A percentile compares a stretch with the other conserved stretches of the same genome.
Conservation (phyloP, 2,797 vertebrate species). For the Molossus alvarezi region DNA sequence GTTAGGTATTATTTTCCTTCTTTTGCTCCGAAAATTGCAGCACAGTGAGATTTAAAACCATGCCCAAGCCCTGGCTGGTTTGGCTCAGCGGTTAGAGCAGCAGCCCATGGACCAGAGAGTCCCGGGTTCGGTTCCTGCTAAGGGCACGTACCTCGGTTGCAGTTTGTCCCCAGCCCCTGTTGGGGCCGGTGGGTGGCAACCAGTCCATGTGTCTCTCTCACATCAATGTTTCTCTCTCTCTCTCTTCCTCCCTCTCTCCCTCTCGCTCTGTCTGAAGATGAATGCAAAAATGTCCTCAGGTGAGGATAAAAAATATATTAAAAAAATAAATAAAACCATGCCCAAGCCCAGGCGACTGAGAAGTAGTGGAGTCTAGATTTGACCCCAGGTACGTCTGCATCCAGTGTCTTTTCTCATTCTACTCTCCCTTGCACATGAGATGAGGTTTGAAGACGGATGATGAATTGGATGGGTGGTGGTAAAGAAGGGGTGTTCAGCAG, state of each 20-base stretch:
- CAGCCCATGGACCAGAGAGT: no score
- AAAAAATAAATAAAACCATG: not conserved
- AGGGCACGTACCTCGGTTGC: no score
- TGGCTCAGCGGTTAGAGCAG: no score
- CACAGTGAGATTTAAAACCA: not conserved
- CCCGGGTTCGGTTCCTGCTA: no score
- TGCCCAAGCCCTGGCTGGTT: not conserved
- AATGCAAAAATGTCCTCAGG: no score
- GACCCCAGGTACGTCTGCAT: not conserved
- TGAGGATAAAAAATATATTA: no score
- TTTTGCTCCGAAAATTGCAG: conserved; percentile 29
- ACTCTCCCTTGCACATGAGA: not conserved
- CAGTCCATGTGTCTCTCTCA: no score
- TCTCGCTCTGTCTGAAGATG: no score
- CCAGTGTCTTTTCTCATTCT: not conserved
- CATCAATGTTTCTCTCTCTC: no score
- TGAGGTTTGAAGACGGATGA: not conserved
- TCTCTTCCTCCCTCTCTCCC: no score
- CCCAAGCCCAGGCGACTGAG: not conserved
- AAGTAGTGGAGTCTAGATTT: not conserved
- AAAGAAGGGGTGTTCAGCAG: not conserved
- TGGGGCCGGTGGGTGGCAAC: no score
- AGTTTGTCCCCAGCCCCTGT: no score
- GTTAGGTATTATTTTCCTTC: not conserved
- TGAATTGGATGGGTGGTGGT: not conserved